Base-by-base conservation (phyloP, 1,140 invertebrate genomes). In the Amyelois transitella region DNA sequence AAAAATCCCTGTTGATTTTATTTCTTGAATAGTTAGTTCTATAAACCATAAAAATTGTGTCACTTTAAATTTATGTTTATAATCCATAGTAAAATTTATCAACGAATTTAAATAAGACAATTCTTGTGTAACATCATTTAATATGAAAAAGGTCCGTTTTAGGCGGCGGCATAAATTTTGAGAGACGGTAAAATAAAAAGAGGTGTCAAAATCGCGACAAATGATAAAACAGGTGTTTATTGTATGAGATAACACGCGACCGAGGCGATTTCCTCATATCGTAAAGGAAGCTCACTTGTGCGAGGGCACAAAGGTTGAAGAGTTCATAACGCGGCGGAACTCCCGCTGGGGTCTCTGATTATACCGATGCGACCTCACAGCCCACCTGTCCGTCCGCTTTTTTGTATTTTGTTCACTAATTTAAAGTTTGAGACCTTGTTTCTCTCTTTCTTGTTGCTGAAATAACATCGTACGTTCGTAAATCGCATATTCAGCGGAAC, bases 301-400 rank as follows among this genome's bases (percentile, higher is more conserved):
- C 43, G 60, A 72, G 69, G 65, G 62, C 69, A 71, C 47, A 28
- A 58, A 69, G 68, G 71, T 73, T 64, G 64, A 63, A 64, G 60
- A 64, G 68, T 67, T 64, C 64, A 64, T 66, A 67, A 57, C 43
- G 49, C 54, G 52, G 48, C 54, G 54, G 66, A 57, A 51, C 60
- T 44, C 64, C 64, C 64, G 67, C 67, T 67, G 62, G 22, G 44
- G 38, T 43, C 51, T 43, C 38, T 52, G 49, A 59, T 62, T 58
- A 63, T 54, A 32, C 45, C 18, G 20, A 48, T 38, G 32, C 32
- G 32, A 38, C 32, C 32, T 38, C 6, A 38, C 32, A 38, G 32
- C n/a, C 32, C 32, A 38, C 32, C 32, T 38, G 32, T 38, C 32
- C 32, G 32, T 38, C 32, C 32, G 32, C 32, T 38, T 38, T 38